These are phyloP conservation scores for Hypocryptadius cinnamomeus DNA, from an alignment of 2,113 vertebrate genomes.

Conservation along the genomic window DNA sequence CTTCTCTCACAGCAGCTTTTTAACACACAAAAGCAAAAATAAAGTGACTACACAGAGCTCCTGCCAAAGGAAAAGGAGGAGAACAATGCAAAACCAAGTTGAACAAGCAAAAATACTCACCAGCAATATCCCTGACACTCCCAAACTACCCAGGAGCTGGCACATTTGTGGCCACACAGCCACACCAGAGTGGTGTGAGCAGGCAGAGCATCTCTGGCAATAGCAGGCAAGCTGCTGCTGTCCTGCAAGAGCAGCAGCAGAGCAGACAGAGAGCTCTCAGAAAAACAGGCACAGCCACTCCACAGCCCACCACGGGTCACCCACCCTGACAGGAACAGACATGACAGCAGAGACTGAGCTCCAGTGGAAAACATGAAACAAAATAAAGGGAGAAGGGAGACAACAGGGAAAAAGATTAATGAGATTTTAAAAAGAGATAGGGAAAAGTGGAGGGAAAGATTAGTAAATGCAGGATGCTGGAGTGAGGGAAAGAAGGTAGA, in stretches of 20 bases:
- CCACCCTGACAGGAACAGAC: neutral
- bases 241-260: neutral
- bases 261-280: neutral
- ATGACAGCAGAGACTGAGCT: neutral
- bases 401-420: accelerated
- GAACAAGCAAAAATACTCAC: neutral
- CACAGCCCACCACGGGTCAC: neutral
- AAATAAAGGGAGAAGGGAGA: neutral
- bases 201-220: neutral
- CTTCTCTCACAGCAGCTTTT: neutral
- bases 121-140: neutral
- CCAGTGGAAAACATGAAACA: neutral
- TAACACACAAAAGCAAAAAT: neutral
- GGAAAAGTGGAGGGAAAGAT: neutral
- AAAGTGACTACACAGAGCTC: neutral
- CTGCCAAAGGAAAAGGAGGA: neutral
- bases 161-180: neutral
- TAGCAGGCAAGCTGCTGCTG: neutral
- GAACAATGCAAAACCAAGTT: neutral
- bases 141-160: neutral
- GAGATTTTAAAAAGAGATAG: neutral
- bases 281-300: neutral
- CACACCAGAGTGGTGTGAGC: neutral
- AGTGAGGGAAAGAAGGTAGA: neutral
- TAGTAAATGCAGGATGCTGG: neutral